Evolutionary conservation across 2,113 vertebrate genomes (phyloP).

Genomic region (Forbesichthys agassizii): DNA sequence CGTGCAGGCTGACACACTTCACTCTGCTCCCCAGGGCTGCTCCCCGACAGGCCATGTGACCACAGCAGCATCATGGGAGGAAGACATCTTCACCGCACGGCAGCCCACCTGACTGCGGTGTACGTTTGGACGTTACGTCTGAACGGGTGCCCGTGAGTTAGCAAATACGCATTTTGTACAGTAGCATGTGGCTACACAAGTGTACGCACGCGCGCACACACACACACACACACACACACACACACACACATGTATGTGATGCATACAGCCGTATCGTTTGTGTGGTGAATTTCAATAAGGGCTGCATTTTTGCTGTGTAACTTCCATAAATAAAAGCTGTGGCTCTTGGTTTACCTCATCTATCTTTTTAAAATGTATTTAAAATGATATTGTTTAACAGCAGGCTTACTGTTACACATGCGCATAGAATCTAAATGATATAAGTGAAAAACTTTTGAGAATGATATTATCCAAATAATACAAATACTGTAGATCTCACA

Average conservation of each 20-base stretch:
- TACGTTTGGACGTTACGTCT: neutral
- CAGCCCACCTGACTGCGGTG: slow-evolving; percentile 12
- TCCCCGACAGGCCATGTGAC: slow-evolving; percentile 55
- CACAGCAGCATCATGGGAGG: slow-evolving; percentile 49
- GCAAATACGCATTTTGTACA: slow-evolving; percentile 20
- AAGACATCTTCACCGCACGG: slow-evolving; percentile 61
- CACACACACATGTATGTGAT: neutral
- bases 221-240: neutral
- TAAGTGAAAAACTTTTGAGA: too few relatives aligned
- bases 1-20: slow-evolving; percentile 72
- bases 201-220: neutral
- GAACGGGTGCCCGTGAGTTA: neutral
- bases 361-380: too few relatives aligned
- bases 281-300: neutral
- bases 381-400: too few relatives aligned
- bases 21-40: slow-evolving; percentile 54
- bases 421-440: too few relatives aligned
- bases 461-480: too few relatives aligned
- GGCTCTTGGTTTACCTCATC: too few relatives aligned
- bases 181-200: neutral
- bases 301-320: neutral
- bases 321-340: neutral
- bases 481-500: too few relatives aligned
- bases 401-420: too few relatives aligned
- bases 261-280: neutral